Evolutionary conservation across 2,888 invertebrate genomes (phyloP), one percentile per base, ranked within the genome.

Genomic region (Nymphalis urticae): DNA sequence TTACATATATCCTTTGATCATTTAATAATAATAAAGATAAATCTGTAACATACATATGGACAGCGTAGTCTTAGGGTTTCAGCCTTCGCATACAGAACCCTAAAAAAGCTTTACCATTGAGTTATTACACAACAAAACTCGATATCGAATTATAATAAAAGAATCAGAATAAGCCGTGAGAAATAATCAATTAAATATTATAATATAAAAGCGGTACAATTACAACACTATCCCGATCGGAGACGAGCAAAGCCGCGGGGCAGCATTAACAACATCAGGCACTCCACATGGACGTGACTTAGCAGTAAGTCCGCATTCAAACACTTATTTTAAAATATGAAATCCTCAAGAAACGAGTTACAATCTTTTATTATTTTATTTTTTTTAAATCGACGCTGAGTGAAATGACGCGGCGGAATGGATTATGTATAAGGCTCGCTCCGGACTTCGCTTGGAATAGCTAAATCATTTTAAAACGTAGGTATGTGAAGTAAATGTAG

Each of bases 251-350:
- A 64, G 60, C 68, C 59, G 64, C 64, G 53, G 51, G 54, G 48
- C 60, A 53, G 21, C 51, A 63, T 68, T 58, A 59, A 42, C 68
- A 48, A 58, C 53, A 64, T 64, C 68, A 53, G 51, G 59, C 72
- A 72, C 73, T 73, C 62, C 62, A 56, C 72, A 69, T 76, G 78
- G 83, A 80, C 85, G 84, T 91, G 90, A 91, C 86, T 84, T 79
- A 80, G 87, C 90, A 88, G 83, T 85, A 87, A 80, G 82, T 79
- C 78, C 78, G 82, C 84, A 88, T 87, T 86, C 87, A 86, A 85
- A 87, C 82, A 87, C 85, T 87, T 82, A 88, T 87, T 88, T 87
- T 86, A 85, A 89, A 90, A 90, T 90, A 89, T 89, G 88, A 89
- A 90, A 89, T 88, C 87, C 86, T 85, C 80, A 70, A 76, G 75